Conservation (phyloP, 1,140 invertebrate genomes). For the Calephelis virginiensis region DNA sequence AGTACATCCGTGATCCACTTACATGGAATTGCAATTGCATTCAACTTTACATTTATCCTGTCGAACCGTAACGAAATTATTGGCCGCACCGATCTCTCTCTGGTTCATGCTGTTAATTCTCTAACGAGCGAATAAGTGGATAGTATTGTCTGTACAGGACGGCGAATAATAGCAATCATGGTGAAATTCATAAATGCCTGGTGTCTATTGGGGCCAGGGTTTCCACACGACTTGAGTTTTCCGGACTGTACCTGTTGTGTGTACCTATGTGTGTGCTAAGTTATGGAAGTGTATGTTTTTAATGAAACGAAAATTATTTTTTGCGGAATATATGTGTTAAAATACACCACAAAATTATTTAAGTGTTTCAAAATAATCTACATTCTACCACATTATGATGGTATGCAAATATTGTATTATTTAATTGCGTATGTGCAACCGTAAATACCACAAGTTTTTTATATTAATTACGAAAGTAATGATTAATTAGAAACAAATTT, state of each 20-base stretch:
- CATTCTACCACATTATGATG: no score
- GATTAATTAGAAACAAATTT: no score
- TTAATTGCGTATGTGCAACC: no score
- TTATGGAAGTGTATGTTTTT: no score
- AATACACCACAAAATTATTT: no score
- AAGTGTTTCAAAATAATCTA: no score
- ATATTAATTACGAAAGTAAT: no score
- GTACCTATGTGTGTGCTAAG: no score
- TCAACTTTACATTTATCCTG: constrained; percentile 1
- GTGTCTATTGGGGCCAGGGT: constrained; percentile 4
- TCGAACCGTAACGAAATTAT: constrained; percentile 17
- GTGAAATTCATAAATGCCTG: constrained; percentile 44
- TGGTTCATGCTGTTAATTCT: constrained; percentile 6
- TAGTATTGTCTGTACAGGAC: constrained; percentile 26
- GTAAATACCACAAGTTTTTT: no score
- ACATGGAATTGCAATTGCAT: not conserved
- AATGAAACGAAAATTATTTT: no score
- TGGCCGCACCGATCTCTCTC: constrained; percentile 8
- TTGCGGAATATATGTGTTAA: no score
- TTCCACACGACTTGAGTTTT: not conserved
- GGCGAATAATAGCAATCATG: constrained; percentile 33
- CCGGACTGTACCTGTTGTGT: not conserved
- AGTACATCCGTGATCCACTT: not conserved
- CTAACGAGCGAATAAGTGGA: not conserved
- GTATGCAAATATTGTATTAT: no score